A percentile compares a stretch with the other conserved stretches of the same genome.
Evolutionary conservation across 2,113 vertebrate species (phyloP).

Genomic region (Meleagris gallopavo): DNA sequence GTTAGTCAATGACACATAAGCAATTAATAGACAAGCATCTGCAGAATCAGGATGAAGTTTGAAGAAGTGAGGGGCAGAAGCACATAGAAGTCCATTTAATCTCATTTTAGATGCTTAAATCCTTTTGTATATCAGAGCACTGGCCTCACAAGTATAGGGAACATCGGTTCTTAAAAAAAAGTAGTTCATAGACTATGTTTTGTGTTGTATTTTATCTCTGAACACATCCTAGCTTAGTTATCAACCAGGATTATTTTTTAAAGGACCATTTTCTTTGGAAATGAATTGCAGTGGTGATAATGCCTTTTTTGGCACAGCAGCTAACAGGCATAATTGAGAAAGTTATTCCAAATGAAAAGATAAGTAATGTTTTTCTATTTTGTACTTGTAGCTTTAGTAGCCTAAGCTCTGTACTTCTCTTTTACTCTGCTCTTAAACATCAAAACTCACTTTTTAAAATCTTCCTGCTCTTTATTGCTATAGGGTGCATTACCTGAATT

Average conservation of each 20-base stretch:
- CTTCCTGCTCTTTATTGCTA: not conserved
- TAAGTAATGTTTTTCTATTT: not conserved
- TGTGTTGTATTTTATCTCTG: not conserved
- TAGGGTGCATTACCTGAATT: not conserved
- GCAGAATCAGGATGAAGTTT: not conserved
- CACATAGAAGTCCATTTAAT: not conserved
- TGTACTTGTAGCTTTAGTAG: constrained; percentile 1
- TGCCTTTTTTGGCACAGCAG: not conserved
- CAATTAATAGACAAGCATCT: not conserved
- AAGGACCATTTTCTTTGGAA: not conserved
- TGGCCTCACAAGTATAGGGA: not conserved
- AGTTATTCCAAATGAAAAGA: not conserved
- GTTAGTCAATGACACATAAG: not conserved
- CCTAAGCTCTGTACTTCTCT: not conserved
- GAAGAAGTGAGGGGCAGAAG: not conserved
- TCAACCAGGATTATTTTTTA: not conserved
- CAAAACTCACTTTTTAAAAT: not conserved
- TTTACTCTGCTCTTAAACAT: fast-evolving
- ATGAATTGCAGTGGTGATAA: not conserved
- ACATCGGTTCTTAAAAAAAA: not conserved
- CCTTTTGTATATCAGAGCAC: not conserved
- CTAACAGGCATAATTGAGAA: not conserved
- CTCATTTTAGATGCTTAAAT: not conserved
- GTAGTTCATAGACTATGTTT: not conserved
- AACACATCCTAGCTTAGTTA: not conserved